Base-by-base conservation (phyloP, 2,888 invertebrate species). In the Acrobasis consociella region DNA sequence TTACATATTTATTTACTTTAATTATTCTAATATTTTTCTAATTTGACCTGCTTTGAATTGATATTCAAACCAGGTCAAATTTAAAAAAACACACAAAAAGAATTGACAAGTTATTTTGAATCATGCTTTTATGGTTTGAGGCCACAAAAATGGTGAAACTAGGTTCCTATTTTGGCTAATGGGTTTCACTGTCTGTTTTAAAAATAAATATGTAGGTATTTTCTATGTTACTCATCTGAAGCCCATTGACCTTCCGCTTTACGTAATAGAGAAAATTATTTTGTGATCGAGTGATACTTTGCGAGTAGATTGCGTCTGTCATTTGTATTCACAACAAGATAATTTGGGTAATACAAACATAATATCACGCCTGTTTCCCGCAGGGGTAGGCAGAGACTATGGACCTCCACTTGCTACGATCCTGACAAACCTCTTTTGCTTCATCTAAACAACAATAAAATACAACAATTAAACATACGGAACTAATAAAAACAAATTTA, bases 191-290 rank as follows among this genome's bases (percentile, higher is more conserved):
- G 46, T 46, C n/a, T 2, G 13, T 46, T 13, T 11, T 46, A 46
- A n/a, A 31, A 31, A 31, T 31, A 31, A 31, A 31, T 31, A 31
- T 31, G 31, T 31, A 5, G 46, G n/a, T 46, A 13, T 13, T 5
- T 5, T 13, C 11, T n/a, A 3, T 1, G 13, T 46, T n/a, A 46
- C 13, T 46, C 46, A 46, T 46, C 46, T n/a, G 46, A 46, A n/a
- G 46, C n/a, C n/a, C 46, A 46, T 46, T 46, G 46, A 46, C n/a
- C 42, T n/a, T 46, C n/a, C 46, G 46, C n/a, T 46, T 42, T n/a
- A 46, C n/a, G 46, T 13, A 13, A 46, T 46, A 46, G 46, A 46
- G 46, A 46, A 46, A 46, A 46, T n/a, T 10, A 9, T 46, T 31
- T 42, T 3, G 10, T 1, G 10, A 11, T 3, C 11, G 42, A 10